Evolutionary conservation across 2,888 invertebrate genomes (phyloP).

Genomic region (Cataglyphis cursor): DNA sequence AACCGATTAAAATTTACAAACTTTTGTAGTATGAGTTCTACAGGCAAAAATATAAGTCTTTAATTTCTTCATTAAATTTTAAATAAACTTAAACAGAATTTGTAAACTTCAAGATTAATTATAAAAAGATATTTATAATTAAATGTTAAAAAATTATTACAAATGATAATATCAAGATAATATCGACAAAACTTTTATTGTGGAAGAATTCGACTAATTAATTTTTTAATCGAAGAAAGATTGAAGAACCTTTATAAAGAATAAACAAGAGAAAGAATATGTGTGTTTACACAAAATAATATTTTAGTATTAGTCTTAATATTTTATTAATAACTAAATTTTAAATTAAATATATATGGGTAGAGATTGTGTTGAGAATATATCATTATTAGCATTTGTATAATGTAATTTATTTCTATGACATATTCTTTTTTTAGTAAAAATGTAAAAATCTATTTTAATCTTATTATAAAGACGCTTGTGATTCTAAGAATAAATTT

Average conservation of each 20-base stretch:
- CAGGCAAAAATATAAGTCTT: background rate
- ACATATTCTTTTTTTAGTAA: background rate
- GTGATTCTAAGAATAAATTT: background rate
- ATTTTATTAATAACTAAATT: background rate
- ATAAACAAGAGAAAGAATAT: no score
- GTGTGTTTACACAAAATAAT: no score
- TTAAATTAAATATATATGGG: background rate
- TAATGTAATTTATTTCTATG: background rate
- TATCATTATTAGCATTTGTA: background rate
- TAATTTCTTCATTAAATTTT: background rate
- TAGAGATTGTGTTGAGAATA: background rate
- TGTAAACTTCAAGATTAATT: background rate
- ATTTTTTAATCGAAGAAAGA: background rate
- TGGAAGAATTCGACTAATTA: background rate
- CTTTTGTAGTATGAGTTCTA: background rate
- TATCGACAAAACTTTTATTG: background rate
- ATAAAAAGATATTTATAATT: background rate
- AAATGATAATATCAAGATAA: background rate
- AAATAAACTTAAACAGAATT: background rate
- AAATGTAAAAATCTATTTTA: background rate
- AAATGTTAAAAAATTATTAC: background rate
- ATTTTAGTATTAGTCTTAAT: background rate
- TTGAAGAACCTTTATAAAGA: background rate
- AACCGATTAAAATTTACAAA: background rate
- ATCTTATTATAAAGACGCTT: background rate